Evolutionary conservation across 2,888 invertebrate species (phyloP).

Genomic region (Ephialtes manifestator): DNA sequence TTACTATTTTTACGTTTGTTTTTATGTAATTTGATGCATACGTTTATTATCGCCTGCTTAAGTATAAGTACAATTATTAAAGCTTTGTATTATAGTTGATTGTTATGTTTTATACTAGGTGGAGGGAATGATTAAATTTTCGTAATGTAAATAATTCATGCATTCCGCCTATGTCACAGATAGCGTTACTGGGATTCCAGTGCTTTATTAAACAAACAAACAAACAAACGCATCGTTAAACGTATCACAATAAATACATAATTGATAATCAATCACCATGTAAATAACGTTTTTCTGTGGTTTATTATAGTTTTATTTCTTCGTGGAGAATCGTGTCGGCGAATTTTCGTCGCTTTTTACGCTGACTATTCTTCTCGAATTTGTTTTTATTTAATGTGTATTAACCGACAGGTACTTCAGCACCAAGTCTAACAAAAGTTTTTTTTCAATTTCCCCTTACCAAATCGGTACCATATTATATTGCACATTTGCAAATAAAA

Average conservation of each 20-base stretch:
- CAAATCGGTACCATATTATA: not conserved
- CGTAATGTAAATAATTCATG: slow-evolving; percentile 58
- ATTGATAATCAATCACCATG: slow-evolving; percentile 12
- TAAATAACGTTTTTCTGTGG: slow-evolving; percentile 1
- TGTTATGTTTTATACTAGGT: not conserved
- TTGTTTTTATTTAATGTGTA: not conserved
- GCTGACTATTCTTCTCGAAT: not conserved
- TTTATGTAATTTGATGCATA: not conserved
- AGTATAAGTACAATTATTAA: not conserved
- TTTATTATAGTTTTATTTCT: not conserved
- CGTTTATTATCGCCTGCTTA: not conserved
- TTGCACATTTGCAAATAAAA: slow-evolving; percentile 4
- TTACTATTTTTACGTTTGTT: slow-evolving; percentile 1
- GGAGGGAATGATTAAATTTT: slow-evolving; percentile 5
- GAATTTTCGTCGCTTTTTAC: slow-evolving; percentile 3
- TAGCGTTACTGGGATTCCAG: slow-evolving; percentile 23
- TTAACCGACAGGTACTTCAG: not conserved
- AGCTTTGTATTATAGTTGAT: slow-evolving; percentile 15
- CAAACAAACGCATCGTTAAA: slow-evolving; percentile 14
- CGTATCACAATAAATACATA: not conserved
- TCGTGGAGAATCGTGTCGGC: not conserved
- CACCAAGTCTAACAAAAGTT: not conserved
- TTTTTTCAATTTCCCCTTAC: not conserved
- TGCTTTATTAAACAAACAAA: slow-evolving; percentile 13
- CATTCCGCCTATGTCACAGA: slow-evolving; percentile 16